Base-by-base conservation (phyloP, 2,113 vertebrate species). In the Rutilus rutilus region DNA sequence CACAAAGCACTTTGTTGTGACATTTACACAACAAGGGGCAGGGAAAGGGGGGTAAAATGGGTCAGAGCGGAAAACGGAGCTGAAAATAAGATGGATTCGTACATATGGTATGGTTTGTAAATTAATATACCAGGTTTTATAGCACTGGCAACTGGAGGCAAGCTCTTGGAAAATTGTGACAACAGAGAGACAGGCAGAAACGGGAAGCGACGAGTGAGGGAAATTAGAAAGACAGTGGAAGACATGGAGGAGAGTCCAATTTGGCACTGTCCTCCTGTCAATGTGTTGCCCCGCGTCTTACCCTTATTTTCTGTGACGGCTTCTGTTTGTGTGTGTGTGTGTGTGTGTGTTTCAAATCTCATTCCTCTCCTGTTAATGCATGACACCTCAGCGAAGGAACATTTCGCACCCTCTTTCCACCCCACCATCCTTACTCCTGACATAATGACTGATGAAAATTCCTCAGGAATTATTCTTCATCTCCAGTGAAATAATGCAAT, bases 401-500 rank as follows among this genome's bases (percentile, higher is more conserved):
- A 65, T 10, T 62, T 30, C 6, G 62, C 2, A 60, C 86, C 54
- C 27, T 62, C 30, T 67, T 86, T 77, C 64, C 86, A 82, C 82
- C 78, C 87, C 64, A 62, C 15, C 23, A 27, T 47, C 39, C 50
- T 87, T 30, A 27, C 39, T 27, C 75, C 86, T 90, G 76, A 85
- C 47, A 88, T 83, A 82, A 92, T 90, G 89, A 93, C 94, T 90
- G 86, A 91, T 91, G 86, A 76, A 84, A 90, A 91, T 92, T 87
- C 78, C 88, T 85, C 84, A 93, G 92, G 87, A 92, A 94, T 92
- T 93, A 92, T 93, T 94, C 91, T 91, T 91, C 88, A 93, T 93
- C 88, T 92, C 90, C 85, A 85, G 82, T 89, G 86, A 89, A 83
- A 86, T 86, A 83, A 88, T 39, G 77, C 81, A 90, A 82, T 89